Evolutionary conservation across 2,797 vertebrate genomes (phyloP).

Genomic region (Epinephelus awoara): DNA sequence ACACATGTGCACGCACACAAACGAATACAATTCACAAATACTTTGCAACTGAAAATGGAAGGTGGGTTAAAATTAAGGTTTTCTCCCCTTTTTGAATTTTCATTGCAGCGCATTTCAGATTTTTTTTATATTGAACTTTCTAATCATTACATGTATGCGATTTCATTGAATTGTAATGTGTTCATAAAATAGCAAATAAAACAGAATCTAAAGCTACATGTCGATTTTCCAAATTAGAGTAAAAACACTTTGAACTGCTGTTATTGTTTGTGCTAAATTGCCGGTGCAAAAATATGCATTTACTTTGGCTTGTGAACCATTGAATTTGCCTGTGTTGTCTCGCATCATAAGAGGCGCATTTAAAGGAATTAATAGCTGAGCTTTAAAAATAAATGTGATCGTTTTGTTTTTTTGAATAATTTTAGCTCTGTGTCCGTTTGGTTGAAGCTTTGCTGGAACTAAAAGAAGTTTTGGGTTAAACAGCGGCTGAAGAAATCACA

Average conservation of each 20-base stretch:
- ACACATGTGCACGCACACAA: background rate
- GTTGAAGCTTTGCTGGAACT: slow-evolving; percentile 2
- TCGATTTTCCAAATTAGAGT: background rate
- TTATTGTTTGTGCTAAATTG: background rate
- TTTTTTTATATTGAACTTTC: background rate
- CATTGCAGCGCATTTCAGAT: background rate
- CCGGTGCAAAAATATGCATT: background rate
- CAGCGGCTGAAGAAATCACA: background rate
- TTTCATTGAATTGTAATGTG: background rate
- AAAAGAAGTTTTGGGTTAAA: slow-evolving; percentile 18
- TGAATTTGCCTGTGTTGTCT: background rate
- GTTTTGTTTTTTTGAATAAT: background rate
- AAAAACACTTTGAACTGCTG: background rate
- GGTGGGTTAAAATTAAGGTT: background rate
- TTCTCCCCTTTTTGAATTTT: background rate
- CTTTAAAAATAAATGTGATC: rapidly evolving
- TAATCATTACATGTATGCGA: background rate
- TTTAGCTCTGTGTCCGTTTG: background rate
- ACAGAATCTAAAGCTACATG: background rate
- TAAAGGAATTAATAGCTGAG: background rate
- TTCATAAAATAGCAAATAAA: background rate
- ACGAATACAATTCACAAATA: background rate
- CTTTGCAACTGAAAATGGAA: background rate
- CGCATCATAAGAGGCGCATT: background rate
- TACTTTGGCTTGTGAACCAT: background rate